These are phyloP conservation scores for Liolophura sinensis DNA, from an alignment of 1,140 invertebrate species.

Conservation along the genomic window DNA sequence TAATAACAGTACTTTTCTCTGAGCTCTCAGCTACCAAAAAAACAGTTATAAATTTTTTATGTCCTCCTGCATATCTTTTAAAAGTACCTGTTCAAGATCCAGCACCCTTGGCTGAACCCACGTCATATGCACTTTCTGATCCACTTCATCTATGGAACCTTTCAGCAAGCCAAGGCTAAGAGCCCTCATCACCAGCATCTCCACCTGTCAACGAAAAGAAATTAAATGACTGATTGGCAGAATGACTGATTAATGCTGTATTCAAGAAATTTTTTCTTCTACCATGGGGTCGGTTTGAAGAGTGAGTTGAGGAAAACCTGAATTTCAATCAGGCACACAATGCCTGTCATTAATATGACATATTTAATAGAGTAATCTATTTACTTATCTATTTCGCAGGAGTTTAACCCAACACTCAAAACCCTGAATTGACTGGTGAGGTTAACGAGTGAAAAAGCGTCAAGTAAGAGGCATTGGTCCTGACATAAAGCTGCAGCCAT, in stretches of 20 bases:
- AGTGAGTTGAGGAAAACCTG: neutral
- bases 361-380: too few relatives aligned
- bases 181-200: slow-evolving; percentile 97
- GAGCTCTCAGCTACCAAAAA: neutral
- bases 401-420: too few relatives aligned
- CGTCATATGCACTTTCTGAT: slow-evolving; percentile 77
- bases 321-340: neutral
- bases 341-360: too few relatives aligned
- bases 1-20: neutral
- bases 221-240: too few relatives aligned
- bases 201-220: slow-evolving; percentile 70
- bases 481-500: neutral
- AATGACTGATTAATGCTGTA: too few relatives aligned
- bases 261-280: too few relatives aligned
- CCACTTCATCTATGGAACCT: slow-evolving; percentile 95
- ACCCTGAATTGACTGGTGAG: too few relatives aligned
- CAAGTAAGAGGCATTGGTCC: neutral
- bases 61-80: neutral
- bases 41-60: neutral
- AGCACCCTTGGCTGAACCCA: slow-evolving; percentile 94
- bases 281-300: too few relatives aligned
- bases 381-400: too few relatives aligned
- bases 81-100: slow-evolving; percentile 68
- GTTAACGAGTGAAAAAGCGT: too few relatives aligned
- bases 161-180: slow-evolving; percentile 91